Evolutionary conservation across 2,888 invertebrate genomes (phyloP).

Genomic region (Pheosia tremula): DNA sequence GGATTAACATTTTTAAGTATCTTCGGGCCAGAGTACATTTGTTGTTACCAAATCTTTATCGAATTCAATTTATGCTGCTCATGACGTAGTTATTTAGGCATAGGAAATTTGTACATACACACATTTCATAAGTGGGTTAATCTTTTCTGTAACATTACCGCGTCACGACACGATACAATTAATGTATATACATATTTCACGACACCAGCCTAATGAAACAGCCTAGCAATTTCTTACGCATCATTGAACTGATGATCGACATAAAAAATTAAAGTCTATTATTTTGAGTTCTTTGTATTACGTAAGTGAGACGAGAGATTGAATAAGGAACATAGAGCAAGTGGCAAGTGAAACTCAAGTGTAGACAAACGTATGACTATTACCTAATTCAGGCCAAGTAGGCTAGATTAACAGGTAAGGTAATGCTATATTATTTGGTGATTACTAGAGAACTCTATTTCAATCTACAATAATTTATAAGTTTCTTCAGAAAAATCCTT

Average conservation of each 20-base stretch:
- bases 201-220: constrained; percentile 5
- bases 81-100: constrained; percentile 12
- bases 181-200: constrained; percentile 4
- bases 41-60: constrained; percentile 9
- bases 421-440: background rate
- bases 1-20: background rate
- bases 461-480: no score
- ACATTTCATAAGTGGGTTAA: constrained; percentile 24
- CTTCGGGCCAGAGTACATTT: constrained; percentile 1
- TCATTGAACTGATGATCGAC: background rate
- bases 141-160: constrained; percentile 14
- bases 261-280: no score
- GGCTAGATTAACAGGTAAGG: background rate
- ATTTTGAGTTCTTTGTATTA: background rate
- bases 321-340: background rate
- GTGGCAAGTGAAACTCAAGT: background rate
- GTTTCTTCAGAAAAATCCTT: no score
- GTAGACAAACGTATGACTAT: background rate
- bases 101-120: constrained; percentile 9
- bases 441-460: background rate
- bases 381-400: background rate
- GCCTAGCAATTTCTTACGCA: background rate
- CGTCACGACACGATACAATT: constrained; percentile 19
- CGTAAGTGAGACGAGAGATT: background rate
- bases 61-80: constrained; percentile 10